Percentiles rank a stretch among this genome's conserved stretches.
Evolutionary conservation across 2,888 invertebrate species (phyloP).

Genomic region (Volucella inflata): DNA sequence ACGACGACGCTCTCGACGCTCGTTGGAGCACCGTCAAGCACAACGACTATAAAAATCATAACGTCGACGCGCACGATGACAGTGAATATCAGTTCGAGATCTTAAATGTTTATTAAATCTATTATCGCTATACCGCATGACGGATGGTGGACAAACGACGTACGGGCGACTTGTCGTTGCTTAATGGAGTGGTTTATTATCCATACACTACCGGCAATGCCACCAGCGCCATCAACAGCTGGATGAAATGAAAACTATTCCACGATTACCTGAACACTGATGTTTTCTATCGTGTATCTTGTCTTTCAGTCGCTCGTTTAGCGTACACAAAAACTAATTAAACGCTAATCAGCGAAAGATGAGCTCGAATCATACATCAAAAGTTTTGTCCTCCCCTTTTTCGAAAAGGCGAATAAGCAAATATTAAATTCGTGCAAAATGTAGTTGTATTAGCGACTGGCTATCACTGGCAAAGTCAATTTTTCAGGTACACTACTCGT

Average conservation of each 20-base stretch:
- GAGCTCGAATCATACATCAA: constrained; percentile 48
- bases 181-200: constrained; percentile 53
- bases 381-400: constrained; percentile 2
- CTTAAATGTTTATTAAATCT: constrained; percentile 63
- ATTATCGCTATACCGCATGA: constrained; percentile 61
- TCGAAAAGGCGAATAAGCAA: constrained; percentile 6
- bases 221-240: not conserved
- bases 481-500: constrained; percentile 17
- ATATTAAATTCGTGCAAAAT: constrained; percentile 9
- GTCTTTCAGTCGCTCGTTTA: constrained; percentile 44
- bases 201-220: not conserved
- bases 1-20: constrained; percentile 18
- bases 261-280: constrained; percentile 35
- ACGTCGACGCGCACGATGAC: constrained; percentile 26
- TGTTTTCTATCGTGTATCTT: constrained; percentile 51
- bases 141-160: constrained; percentile 46
- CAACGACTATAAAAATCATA: constrained; percentile 32
- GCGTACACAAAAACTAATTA: constrained; percentile 60
- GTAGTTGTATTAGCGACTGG: constrained; percentile 22
- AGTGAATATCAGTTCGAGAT: constrained; percentile 59
- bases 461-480: constrained; percentile 42
- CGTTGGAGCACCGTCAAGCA: constrained; percentile 20
- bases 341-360: constrained; percentile 56
- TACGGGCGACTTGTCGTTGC: constrained; percentile 43
- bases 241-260: constrained; percentile 23